Conservation (phyloP, 2,888 invertebrate genomes). For the Hypomecis atomaria region DNA sequence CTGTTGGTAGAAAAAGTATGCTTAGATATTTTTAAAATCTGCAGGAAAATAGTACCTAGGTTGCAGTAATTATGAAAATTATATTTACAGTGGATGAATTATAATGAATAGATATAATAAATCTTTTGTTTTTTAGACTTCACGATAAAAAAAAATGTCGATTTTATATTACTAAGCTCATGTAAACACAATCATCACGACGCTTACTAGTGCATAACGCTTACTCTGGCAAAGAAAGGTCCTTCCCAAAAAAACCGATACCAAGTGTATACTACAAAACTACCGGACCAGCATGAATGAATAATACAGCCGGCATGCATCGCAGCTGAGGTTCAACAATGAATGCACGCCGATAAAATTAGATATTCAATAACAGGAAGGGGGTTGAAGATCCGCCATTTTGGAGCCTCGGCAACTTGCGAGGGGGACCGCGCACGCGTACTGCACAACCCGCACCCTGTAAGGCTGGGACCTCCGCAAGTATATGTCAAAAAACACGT, state of each 20-base stretch:
- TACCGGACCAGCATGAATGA: constrained; percentile 39
- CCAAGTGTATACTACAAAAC: constrained; percentile 8
- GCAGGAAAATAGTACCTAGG: no score
- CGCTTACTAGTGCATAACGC: no score
- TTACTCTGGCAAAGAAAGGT: background rate
- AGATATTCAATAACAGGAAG: constrained; percentile 83
- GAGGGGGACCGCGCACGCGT: constrained; percentile 81
- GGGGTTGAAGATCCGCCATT: constrained; percentile 81
- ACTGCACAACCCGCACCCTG: constrained; percentile 74
- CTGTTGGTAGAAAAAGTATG: no score
- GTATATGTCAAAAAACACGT: constrained; percentile 83
- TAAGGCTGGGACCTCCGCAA: constrained; percentile 76
- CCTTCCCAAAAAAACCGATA: background rate
- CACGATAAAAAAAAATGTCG: no score
- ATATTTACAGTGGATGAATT: no score
- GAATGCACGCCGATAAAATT: constrained; percentile 80
- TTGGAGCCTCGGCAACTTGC: constrained; percentile 72
- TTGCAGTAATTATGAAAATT: no score
- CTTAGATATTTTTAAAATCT: no score
- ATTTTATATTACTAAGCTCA: no score
- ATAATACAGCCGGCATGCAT: constrained; percentile 60
- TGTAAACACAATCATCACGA: no score
- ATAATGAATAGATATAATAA: no score
- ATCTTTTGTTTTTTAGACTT: no score
- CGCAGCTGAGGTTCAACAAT: constrained; percentile 63